Percentiles rank a stretch among this genome's conserved stretches.
phyloP scores from a whole-genome alignment of 64 coral and sea anemone genomes.

The Montipora cactus region DNA sequence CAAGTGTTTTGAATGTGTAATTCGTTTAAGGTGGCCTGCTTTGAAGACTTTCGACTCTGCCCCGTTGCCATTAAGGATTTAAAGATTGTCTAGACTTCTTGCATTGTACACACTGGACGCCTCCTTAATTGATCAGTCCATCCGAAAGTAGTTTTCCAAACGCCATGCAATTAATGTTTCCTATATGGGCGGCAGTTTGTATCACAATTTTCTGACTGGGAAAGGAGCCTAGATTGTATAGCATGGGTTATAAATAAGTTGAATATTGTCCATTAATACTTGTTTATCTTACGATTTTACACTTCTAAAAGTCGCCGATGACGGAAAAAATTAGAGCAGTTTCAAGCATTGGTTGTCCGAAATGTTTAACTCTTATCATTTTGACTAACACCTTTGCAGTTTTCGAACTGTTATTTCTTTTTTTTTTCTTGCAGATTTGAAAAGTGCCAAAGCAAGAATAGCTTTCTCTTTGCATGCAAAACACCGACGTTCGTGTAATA shows the following conservation, averaged over 20 bases:
- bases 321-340: no score
- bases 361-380: no score
- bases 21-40: not conserved
- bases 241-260: no score
- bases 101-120: not conserved
- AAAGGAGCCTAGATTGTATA: no score
- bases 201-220: no score
- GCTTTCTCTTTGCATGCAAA: not conserved
- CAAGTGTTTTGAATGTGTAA: not conserved
- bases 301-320: no score
- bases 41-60: not conserved
- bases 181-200: no score
- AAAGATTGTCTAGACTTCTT: not conserved
- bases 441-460: not conserved
- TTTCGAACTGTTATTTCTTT: not conserved
- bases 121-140: not conserved
- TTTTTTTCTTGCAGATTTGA: constrained; percentile 8
- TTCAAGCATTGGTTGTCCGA: no score
- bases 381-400: no score
- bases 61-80: not conserved
- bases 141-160: not conserved
- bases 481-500: not conserved
- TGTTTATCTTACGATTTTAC: no score
- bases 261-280: no score
- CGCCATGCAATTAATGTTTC: not conserved